Evolutionary conservation across 2,113 vertebrate genomes (phyloP).

Genomic region (Anthoscopus minutus): DNA sequence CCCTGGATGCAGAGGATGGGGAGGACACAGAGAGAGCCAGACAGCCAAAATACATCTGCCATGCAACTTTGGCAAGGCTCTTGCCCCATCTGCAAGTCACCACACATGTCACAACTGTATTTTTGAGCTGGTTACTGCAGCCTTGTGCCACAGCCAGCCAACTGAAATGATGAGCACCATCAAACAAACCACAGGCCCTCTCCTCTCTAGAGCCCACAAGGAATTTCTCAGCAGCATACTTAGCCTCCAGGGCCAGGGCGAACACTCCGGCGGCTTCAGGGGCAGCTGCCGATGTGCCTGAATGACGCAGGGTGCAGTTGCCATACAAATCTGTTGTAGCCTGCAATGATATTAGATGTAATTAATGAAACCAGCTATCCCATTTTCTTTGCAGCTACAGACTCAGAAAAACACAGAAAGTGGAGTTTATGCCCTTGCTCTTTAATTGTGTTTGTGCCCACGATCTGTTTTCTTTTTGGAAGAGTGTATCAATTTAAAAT

Average conservation of each 20-base stretch:
- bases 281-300: conserved; percentile 95
- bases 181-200: background rate
- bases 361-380: background rate
- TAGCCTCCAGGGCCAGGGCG: conserved; percentile 93
- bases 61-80: background rate
- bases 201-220: background rate
- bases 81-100: background rate
- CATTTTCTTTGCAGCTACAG: background rate
- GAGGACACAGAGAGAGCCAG: background rate
- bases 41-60: background rate
- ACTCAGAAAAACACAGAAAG: background rate
- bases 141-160: background rate
- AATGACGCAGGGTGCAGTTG: conserved; percentile 97
- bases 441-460: background rate
- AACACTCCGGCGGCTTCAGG: conserved; percentile 97
- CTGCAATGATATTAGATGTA: conserved; percentile 68
- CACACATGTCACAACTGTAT: rapidly evolving
- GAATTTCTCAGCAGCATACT: conserved; percentile 78
- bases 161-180: background rate
- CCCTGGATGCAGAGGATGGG: background rate
- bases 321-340: conserved; percentile 97
- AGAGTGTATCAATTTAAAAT: background rate
- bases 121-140: background rate
- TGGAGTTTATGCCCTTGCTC: background rate
- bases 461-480: background rate